Conservation (phyloP, 2,888 invertebrate species). For the Electrophaes corylata region DNA sequence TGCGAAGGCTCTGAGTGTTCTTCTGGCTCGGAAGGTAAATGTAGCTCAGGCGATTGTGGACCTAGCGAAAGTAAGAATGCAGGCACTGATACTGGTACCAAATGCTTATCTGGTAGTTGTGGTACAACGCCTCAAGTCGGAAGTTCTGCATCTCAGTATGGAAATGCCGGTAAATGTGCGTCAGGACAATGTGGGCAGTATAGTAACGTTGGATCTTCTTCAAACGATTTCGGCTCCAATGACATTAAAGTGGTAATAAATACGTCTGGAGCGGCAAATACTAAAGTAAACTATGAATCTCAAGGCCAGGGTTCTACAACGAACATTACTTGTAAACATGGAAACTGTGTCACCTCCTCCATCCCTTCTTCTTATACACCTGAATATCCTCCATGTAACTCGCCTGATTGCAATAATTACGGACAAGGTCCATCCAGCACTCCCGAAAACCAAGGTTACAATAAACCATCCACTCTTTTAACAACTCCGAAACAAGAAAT, state of each 20-base stretch:
- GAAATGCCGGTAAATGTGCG: constrained; percentile 45
- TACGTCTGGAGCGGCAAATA: constrained; percentile 5
- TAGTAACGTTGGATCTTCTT: constrained; percentile 28
- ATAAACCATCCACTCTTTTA: constrained; percentile 56
- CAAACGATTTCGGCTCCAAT: constrained; percentile 26
- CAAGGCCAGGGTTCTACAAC: constrained; percentile 6
- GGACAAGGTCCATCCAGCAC: constrained; percentile 37
- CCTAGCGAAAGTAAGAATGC: constrained; percentile 18
- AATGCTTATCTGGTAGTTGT: constrained; percentile 33
- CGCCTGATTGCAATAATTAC: constrained; percentile 40
- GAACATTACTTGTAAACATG: constrained; percentile 33
- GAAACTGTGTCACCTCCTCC: constrained; percentile 34
- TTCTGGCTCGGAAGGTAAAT: constrained; percentile 18
- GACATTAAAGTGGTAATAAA: constrained; percentile 26
- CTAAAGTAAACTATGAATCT: constrained; percentile 29
- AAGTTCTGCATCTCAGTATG: constrained; percentile 17
- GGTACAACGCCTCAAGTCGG: constrained; percentile 12
- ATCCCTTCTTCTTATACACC: constrained; percentile 26
- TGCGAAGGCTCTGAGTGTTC: constrained; percentile 56
- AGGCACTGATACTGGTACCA: constrained; percentile 20
- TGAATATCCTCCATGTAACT: constrained; percentile 36
- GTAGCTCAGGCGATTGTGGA: constrained; percentile 31
- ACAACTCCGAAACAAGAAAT: constrained; percentile 58
- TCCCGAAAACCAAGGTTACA: constrained; percentile 32
- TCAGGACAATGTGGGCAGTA: constrained; percentile 45